These are phyloP conservation scores for Iselma pallidipennis DNA, from an alignment of 2,888 invertebrate species.

Conservation along the genomic window DNA sequence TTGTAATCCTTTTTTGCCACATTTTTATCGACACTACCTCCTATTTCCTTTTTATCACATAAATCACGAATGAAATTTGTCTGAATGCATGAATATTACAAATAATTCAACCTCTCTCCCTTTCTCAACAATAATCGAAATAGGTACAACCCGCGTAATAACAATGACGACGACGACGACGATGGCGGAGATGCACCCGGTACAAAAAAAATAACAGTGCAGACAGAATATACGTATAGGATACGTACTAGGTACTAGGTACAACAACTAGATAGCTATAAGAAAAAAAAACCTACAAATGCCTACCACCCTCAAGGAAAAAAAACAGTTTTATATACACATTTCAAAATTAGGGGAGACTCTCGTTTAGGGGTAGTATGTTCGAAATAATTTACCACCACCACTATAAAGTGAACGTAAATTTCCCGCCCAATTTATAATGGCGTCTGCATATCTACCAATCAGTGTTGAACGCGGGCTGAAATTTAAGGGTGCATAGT, in stretches of 20 bases:
- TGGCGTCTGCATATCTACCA: constrained; percentile 38
- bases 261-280: too few relatives aligned
- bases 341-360: constrained; percentile 11
- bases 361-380: not conserved
- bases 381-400: not conserved
- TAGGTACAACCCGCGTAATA: not conserved
- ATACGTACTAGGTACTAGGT: too few relatives aligned
- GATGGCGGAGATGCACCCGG: not conserved
- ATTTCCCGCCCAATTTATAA: constrained; percentile 47
- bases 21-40: not conserved
- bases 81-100: not conserved
- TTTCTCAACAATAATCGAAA: not conserved
- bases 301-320: too few relatives aligned
- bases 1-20: not conserved
- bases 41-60: not conserved
- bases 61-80: not conserved
- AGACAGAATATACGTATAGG: not conserved
- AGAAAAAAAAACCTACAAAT: not conserved
- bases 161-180: not conserved
- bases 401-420: constrained; percentile 37
- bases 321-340: not conserved
- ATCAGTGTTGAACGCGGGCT: constrained; percentile 7
- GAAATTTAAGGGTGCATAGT: not conserved
- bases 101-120: not conserved
- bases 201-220: not conserved